A percentile compares a stretch with the other conserved stretches of the same genome.
These are phyloP conservation scores for Scarus forsteni DNA, from an alignment of 2,797 vertebrate species.

Conservation along the genomic window DNA sequence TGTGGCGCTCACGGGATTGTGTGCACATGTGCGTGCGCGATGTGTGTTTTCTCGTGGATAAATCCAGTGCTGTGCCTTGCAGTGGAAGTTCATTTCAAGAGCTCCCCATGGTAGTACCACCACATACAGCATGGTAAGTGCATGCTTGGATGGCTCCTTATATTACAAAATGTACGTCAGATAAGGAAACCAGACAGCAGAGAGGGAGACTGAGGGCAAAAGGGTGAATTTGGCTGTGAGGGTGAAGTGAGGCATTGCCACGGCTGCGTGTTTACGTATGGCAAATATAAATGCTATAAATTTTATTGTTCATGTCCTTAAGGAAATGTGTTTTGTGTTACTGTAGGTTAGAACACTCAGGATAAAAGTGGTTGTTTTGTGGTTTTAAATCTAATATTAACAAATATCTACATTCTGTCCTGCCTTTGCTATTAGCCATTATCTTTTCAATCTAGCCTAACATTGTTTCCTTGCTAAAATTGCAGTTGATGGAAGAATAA, in stretches of 20 bases:
- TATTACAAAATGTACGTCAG: conserved; percentile 44
- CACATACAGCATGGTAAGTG: conserved; percentile 7
- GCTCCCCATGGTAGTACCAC: conserved; percentile 30
- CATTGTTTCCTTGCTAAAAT: too few relatives aligned
- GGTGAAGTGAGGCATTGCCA: conserved; percentile 13
- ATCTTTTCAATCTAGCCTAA: too few relatives aligned
- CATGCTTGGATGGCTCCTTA: conserved; percentile 34
- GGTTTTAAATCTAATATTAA: too few relatives aligned
- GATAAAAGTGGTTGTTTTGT: too few relatives aligned
- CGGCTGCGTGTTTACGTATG: too few relatives aligned
- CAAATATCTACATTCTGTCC: too few relatives aligned
- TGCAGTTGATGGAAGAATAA: too few relatives aligned
- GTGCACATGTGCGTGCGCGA: conserved; percentile 40
- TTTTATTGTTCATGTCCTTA: too few relatives aligned
- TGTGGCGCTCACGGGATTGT: conserved; percentile 48
- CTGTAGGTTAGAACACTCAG: too few relatives aligned
- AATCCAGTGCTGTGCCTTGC: conserved; percentile 32
- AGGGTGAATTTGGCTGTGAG: not conserved
- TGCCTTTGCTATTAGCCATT: too few relatives aligned
- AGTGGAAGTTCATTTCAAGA: conserved; percentile 50
- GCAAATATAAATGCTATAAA: too few relatives aligned
- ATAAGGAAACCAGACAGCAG: conserved; percentile 21
- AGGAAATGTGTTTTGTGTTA: too few relatives aligned
- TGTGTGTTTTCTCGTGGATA: conserved; percentile 55
- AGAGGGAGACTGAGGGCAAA: not conserved